phyloP scores from a whole-genome alignment of 2,113 vertebrate species.

The Tapirus terrestris region DNA sequence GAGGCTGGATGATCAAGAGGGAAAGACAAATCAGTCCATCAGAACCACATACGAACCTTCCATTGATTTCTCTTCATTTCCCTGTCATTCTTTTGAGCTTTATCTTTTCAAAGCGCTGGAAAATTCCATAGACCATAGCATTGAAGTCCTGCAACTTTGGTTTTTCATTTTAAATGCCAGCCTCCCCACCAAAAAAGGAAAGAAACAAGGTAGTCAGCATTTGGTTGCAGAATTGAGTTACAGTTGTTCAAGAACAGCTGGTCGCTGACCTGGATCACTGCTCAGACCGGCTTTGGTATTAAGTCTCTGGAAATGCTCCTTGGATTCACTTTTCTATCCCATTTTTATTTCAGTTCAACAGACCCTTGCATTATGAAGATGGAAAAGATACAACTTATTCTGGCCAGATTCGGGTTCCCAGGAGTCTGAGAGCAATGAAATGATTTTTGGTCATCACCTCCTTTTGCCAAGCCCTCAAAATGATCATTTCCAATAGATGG shows the following conservation, averaged over 20 bases:
- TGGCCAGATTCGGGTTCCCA: not conserved
- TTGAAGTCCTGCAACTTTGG: not conserved
- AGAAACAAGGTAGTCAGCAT: not conserved
- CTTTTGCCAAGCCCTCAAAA: not conserved
- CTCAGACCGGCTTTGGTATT: not conserved
- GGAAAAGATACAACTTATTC: not conserved
- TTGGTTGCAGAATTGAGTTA: not conserved
- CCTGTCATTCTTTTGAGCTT: not conserved
- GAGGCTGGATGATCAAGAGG: not conserved
- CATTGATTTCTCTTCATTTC: rapidly evolving
- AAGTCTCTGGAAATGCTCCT: not conserved
- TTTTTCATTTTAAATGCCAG: not conserved
- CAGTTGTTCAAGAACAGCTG: not conserved
- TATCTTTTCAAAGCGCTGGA: not conserved
- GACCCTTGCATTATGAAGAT: not conserved
- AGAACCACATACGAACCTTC: rapidly evolving
- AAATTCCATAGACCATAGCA: not conserved
- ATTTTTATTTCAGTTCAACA: not conserved
- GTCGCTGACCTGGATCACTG: not conserved
- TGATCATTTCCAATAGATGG: not conserved
- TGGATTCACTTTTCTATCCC: not conserved
- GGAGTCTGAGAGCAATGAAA: not conserved
- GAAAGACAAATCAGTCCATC: not conserved
- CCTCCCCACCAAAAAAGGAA: not conserved
- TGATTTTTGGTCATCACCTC: not conserved